Evolutionary conservation across 2,113 vertebrate genomes (phyloP).

Genomic region (Eurystomus gularis): DNA sequence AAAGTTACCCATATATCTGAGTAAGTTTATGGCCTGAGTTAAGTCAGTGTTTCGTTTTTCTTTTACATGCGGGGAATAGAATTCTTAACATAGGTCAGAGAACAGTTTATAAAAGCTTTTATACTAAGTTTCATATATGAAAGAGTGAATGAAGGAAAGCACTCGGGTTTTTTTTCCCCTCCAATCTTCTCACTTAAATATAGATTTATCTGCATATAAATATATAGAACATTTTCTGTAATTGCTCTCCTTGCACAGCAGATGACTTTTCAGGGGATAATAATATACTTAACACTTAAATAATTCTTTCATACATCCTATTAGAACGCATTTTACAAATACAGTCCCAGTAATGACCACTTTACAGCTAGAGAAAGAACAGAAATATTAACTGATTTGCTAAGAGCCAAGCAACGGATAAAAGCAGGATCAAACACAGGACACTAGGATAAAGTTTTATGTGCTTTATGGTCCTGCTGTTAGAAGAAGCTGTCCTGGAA

Average conservation of each 20-base stretch:
- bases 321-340: conserved; percentile 2
- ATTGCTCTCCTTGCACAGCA: not conserved
- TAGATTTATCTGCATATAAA: not conserved
- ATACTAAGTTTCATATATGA: not conserved
- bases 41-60: not conserved
- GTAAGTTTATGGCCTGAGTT: not conserved
- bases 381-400: not conserved
- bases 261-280: not conserved
- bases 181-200: not conserved
- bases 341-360: not conserved
- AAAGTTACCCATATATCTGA: not conserved
- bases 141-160: not conserved
- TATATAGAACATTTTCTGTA: not conserved
- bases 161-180: not conserved
- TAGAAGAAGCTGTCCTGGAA: not conserved
- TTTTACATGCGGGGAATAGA: not conserved
- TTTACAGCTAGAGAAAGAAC: not conserved
- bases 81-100: not conserved
- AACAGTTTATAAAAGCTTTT: not conserved
- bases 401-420: not conserved
- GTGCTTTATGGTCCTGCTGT: not conserved
- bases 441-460: not conserved
- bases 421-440: not conserved
- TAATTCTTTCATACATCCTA: not conserved
- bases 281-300: conserved; percentile 2